phyloP scores from a whole-genome alignment of 53 echinoderm and acorn worm species.

The Temnopleurus reevesii region DNA sequence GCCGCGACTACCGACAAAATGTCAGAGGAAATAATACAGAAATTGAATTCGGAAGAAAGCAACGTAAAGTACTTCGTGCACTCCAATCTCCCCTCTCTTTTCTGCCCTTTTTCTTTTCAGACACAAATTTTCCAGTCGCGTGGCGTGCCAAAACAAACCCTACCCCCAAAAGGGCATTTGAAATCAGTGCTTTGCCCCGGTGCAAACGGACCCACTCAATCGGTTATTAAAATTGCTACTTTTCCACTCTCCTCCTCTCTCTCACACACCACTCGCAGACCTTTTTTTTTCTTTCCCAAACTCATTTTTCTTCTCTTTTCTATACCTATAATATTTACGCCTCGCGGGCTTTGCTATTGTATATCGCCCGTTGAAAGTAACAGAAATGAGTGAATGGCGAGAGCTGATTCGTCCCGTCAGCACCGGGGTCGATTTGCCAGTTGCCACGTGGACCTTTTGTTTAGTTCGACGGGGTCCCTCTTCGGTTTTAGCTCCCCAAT shows the following conservation, averaged over 20 bases:
- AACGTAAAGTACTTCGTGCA: background rate
- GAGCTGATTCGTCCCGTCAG: slow-evolving; percentile 12
- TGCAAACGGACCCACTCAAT: slow-evolving; percentile 8
- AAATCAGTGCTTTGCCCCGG: slow-evolving; percentile 3
- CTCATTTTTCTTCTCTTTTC: background rate
- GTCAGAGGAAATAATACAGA: background rate
- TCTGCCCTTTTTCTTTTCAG: background rate
- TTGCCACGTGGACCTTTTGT: slow-evolving; percentile 31
- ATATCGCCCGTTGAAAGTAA: slow-evolving; percentile 35
- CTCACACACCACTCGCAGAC: background rate
- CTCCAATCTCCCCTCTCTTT: background rate
- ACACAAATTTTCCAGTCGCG: background rate
- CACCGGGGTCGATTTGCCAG: slow-evolving; percentile 1
- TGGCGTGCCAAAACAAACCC: background rate
- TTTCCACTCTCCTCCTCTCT: background rate
- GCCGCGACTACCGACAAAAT: background rate
- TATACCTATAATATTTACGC: slow-evolving; percentile 33
- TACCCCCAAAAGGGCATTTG: slow-evolving; percentile 16
- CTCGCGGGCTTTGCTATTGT: slow-evolving; percentile 51
- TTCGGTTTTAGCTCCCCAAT: slow-evolving; percentile 1
- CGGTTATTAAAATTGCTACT: slow-evolving; percentile 57
- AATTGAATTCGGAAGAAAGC: background rate
- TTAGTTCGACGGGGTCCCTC: background rate
- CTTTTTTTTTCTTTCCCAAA: background rate
- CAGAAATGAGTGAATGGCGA: slow-evolving; percentile 8